Evolutionary conservation across 1,140 invertebrate species (phyloP).

Genomic region (Carposina sasakii): DNA sequence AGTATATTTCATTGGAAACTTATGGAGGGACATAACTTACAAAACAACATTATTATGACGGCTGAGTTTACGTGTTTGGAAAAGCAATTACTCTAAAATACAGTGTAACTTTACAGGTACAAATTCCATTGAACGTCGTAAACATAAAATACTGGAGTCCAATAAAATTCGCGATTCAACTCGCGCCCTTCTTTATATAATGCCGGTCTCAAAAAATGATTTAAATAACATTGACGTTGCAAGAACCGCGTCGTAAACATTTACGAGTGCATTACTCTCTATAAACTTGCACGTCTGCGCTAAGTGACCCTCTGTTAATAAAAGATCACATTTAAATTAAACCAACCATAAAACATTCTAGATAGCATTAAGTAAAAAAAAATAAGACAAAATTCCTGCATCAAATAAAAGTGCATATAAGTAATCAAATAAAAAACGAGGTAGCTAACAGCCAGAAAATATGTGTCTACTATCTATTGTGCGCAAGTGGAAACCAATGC

Average conservation of each 20-base stretch:
- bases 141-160: constrained; percentile 39
- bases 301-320: constrained; percentile 39
- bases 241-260: constrained; percentile 58
- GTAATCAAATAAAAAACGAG: constrained; percentile 24
- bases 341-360: too few relatives aligned
- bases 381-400: too few relatives aligned
- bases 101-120: too few relatives aligned
- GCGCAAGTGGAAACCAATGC: constrained; percentile 44
- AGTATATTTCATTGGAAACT: too few relatives aligned
- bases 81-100: too few relatives aligned
- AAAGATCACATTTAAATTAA: too few relatives aligned
- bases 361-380: too few relatives aligned
- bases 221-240: constrained; percentile 52
- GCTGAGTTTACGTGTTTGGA: too few relatives aligned
- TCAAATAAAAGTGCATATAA: too few relatives aligned
- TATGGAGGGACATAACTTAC: too few relatives aligned
- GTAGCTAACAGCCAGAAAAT: constrained; percentile 20
- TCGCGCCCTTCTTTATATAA: too few relatives aligned
- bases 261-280: constrained; percentile 67
- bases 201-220: constrained; percentile 49
- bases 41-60: too few relatives aligned
- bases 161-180: constrained; percentile 36
- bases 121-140: constrained; percentile 33
- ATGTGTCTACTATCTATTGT: constrained; percentile 35
- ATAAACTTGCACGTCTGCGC: constrained; percentile 39